phyloP scores from a whole-genome alignment of 1,140 invertebrate genomes.

The Drosophila kanapiae region DNA sequence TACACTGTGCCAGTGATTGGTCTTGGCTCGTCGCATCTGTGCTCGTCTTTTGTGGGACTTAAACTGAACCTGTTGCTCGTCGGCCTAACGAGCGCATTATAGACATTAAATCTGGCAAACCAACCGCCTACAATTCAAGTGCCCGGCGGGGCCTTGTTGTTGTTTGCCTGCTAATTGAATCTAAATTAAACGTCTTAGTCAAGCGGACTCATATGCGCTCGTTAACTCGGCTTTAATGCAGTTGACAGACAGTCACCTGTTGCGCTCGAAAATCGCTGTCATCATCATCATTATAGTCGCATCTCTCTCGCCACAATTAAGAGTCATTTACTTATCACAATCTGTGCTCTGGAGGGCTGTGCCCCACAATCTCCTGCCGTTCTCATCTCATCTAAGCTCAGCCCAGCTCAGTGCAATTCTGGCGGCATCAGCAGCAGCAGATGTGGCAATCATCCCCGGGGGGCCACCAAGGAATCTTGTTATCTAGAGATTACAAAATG shows the following conservation, averaged over 20 bases:
- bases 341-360: slow-evolving; percentile 15
- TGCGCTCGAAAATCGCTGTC: slow-evolving; percentile 32
- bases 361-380: slow-evolving; percentile 7
- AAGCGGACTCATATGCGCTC: slow-evolving; percentile 27
- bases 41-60: slow-evolving; percentile 12
- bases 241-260: slow-evolving; percentile 56
- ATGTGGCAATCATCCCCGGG: slow-evolving; percentile 27
- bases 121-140: slow-evolving; percentile 4
- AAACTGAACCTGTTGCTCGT: slow-evolving; percentile 29
- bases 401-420: slow-evolving; percentile 18
- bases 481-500: neutral
- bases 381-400: slow-evolving; percentile 27
- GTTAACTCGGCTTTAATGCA: slow-evolving; percentile 26
- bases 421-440: slow-evolving; percentile 7
- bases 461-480: slow-evolving; percentile 9
- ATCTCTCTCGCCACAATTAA: slow-evolving; percentile 52
- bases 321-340: slow-evolving; percentile 70
- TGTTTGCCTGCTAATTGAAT: slow-evolving; percentile 37
- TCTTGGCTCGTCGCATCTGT: slow-evolving; percentile 19
- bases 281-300: slow-evolving; percentile 44
- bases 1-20: slow-evolving; percentile 8
- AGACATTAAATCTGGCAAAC: slow-evolving; percentile 21
- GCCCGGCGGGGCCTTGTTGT: neutral
- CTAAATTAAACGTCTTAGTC: slow-evolving; percentile 25
- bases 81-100: slow-evolving; percentile 18